These are phyloP conservation scores for Cristatella mucedo DNA, from an alignment of 2,888 invertebrate species.

Conservation along the genomic window DNA sequence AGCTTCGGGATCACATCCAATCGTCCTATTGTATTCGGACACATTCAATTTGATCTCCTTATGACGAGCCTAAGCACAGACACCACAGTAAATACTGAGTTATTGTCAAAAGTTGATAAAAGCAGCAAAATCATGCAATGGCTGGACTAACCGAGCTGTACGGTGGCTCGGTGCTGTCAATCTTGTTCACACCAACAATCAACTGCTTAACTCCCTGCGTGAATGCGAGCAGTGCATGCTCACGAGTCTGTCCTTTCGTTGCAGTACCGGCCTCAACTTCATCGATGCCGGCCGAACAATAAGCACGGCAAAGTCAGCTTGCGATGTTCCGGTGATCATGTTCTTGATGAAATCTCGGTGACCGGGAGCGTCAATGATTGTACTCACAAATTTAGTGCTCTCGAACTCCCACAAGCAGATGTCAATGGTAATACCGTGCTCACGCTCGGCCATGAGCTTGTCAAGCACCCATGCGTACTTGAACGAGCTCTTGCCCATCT, in stretches of 20 bases:
- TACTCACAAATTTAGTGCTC: constrained; percentile 83
- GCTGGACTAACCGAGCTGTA: constrained; percentile 52
- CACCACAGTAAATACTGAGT: not conserved
- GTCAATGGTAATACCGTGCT: constrained; percentile 99
- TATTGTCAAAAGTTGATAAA: not conserved
- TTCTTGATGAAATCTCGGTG: constrained; percentile 99
- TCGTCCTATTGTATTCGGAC: constrained; percentile 93
- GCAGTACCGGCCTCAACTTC: constrained; percentile 99
- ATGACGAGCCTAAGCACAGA: constrained; percentile 48
- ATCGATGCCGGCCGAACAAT: constrained; percentile 95
- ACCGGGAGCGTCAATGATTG: constrained; percentile 98
- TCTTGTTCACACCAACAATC: constrained; percentile 98
- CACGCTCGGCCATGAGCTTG: constrained; percentile 99
- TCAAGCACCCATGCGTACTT: constrained; percentile 99
- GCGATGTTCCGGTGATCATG: constrained; percentile 90
- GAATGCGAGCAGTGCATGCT: constrained; percentile 93
- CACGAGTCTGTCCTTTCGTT: constrained; percentile 97
- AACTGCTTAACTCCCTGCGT: constrained; percentile 96
- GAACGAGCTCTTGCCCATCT: constrained; percentile 99
- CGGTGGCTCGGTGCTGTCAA: constrained; percentile 92
- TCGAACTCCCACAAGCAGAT: constrained; percentile 98
- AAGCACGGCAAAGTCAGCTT: constrained; percentile 94
- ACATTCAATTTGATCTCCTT: constrained; percentile 99
- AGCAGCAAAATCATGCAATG: not conserved
- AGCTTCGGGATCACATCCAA: constrained; percentile 93